Base-by-base conservation (phyloP, 2,113 vertebrate genomes). In the Aphyosemion australe region DNA sequence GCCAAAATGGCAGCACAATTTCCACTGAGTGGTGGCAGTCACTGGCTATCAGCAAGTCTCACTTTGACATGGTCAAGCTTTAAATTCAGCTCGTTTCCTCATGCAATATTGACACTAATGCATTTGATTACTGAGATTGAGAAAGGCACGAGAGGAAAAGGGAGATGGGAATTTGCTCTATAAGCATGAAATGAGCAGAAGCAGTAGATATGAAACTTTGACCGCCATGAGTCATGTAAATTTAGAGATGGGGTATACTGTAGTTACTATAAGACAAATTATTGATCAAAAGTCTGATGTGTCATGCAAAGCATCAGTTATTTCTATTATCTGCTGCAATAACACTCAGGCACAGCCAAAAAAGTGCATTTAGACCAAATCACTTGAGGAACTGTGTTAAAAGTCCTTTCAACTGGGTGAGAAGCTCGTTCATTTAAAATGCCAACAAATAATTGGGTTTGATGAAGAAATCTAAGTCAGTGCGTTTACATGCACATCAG, bases 51-150 rank as follows among this genome's bases (percentile, higher is more conserved):
- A 78, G 60, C 48, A 56, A 66, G 53, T 60, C 69, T 68, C 69
- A 49, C 67, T 76, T 72, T 84, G 80, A 84, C 73, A 76, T 71
- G 76, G 72, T 82, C 74, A 61, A 78, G 72, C 68, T 78, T 83
- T 54, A 75, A 77, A 86, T 80, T 65, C 72, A 61, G 49, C 65
- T 68, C 70, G 1, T 77, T 86, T 80, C 68, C 65, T 62, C 49
- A 58, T 84, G 77, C 34, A 82, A 87, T 83, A 85, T 72, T 79
- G 74, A 82, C 80, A 83, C 62, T 78, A 83, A 90, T 77, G 84
- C 65, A 71, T 73, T 79, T 84, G 61, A 86, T 87, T 77, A 74
- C 65, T 53, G 64, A 72, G 61, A 75, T 31, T 69, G 65, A 77
- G 74, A 72, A 67, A 58, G 70, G 74, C 61, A 42, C 48, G 15